Base-by-base conservation (phyloP, 2,888 invertebrate species). In the Caenorhabditis sp. region DNA sequence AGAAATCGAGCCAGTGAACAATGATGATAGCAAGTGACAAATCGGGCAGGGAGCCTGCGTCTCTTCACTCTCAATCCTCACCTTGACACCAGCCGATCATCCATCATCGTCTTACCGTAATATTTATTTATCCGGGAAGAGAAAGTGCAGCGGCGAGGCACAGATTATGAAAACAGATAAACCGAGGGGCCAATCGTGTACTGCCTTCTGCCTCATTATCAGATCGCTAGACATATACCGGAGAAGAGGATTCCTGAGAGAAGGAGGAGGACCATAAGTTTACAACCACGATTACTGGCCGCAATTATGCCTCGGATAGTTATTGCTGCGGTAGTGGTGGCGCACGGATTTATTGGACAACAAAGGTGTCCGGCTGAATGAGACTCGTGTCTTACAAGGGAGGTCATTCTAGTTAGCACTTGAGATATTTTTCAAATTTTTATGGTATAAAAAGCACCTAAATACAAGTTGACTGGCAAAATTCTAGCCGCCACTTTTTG, bases 101-200 rank as follows among this genome's bases (percentile, higher is more conserved):
- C 61, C 60, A 67, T 76, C 76, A 67, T 65, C 47, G 40, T 67
- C 26, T 67, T 76, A 76, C 76, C 67, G 76, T 76, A 76, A 76
- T 76, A 76, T 76, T 76, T 76, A 76, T 76, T 76, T 67, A 76
- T 76, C 76, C 76, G 47, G 65, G 24, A 26, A 61, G 61, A 71
- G 71, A 72, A 55, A 64, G 62, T 60, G 47, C 47, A 53, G 32
- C n/a, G 32, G 40, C 47, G 61, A 24, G 32, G n/a, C 20, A 51
- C 18, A 74, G 76, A 76, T 76, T 67, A 76, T 60, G 76, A 76
- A 76, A 76, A 76, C 76, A 76, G 76, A 76, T 76, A 76, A 72
- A 71, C 47, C 37, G 40, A 35, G 55, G 32, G 64, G 37, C 44
- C 72, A 64, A 64, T 71, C 44, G n/a, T n/a, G n/a, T n/a, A n/a